Evolutionary conservation across 2,888 invertebrate genomes (phyloP), one percentile per base, ranked within the genome.

Genomic region (Netelia virgata): DNA sequence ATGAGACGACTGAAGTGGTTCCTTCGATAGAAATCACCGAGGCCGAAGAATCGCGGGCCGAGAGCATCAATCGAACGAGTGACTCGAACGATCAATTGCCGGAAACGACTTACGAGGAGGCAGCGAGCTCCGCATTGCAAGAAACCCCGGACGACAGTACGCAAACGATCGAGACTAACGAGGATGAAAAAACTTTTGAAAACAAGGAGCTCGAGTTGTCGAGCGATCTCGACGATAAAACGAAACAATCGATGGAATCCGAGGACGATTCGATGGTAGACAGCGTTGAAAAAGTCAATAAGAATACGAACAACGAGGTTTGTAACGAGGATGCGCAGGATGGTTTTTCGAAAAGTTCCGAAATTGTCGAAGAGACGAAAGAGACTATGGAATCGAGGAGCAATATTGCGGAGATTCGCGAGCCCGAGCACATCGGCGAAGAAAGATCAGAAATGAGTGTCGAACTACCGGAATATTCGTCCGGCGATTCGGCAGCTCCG

Each of bases 321-420:
- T 79, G 84, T 70, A 70, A 77, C 84, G 80, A 84, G 23, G 83
- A 85, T 23, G 85, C 85, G 10, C 85, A 85, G 28, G 85, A 85
- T 8, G 85, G 85, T 41, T 85, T 85, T 20, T 82, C 85, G 0
- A 85, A 82, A 66, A 82, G 79, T 23, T 85, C 85, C 1, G 79
- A 82, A 50, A 55, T 57, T 8, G 9, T 16, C 2, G 83, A 78
- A 0, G 74, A 50, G 53, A 20, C 68, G 10, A 80, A 74, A 16
- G 66, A 73, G 23, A 20, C 10, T 6, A 43, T 59, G 8, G 43
- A 70, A 64, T 72, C 81, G 50, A 74, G 43, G n/a, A 14, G 50
- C 6, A 43, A 77, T 18, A 18, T 66, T 5, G 28, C 57, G 1
- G 36, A 73, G 18, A 16, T 53, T 11, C 57, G 57, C 50, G 43